Conservation (phyloP, 2,888 invertebrate species). For the Atrina japonica region DNA sequence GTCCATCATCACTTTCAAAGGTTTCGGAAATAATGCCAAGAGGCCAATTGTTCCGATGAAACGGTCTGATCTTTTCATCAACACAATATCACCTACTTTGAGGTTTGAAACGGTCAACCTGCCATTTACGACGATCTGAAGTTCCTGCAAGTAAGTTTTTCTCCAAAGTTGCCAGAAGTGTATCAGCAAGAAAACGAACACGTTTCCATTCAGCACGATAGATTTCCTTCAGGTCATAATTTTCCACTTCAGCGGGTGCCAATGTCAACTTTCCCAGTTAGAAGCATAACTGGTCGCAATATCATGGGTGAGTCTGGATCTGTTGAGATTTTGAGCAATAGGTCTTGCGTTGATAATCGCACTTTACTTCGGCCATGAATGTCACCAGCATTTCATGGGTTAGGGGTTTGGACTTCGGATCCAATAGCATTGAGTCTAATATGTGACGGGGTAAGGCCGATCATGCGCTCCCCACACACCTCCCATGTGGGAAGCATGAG, state of each 20-base stretch:
- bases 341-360: constrained; percentile 46
- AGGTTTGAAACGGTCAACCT: constrained; percentile 11
- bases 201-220: constrained; percentile 24
- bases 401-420: constrained; percentile 14
- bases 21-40: constrained; percentile 12
- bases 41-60: constrained; percentile 17
- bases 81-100: constrained; percentile 17
- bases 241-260: background rate
- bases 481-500: constrained; percentile 51
- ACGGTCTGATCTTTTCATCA: background rate
- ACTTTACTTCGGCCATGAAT: constrained; percentile 43
- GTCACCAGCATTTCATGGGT: constrained; percentile 45
- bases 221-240: constrained; percentile 13
- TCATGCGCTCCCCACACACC: constrained; percentile 47
- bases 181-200: constrained; percentile 14
- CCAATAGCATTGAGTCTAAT: constrained; percentile 41
- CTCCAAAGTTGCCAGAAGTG: constrained; percentile 37
- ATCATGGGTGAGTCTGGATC: constrained; percentile 33
- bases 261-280: constrained; percentile 20
- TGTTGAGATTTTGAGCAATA: constrained; percentile 25
- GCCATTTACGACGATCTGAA: constrained; percentile 32
- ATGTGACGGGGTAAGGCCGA: constrained; percentile 41
- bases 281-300: constrained; percentile 20
- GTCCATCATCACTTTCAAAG: constrained; percentile 18
- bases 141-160: constrained; percentile 21